phyloP scores from a whole-genome alignment of 2,797 vertebrate genomes.

The Rhinatrema bivittatum region DNA sequence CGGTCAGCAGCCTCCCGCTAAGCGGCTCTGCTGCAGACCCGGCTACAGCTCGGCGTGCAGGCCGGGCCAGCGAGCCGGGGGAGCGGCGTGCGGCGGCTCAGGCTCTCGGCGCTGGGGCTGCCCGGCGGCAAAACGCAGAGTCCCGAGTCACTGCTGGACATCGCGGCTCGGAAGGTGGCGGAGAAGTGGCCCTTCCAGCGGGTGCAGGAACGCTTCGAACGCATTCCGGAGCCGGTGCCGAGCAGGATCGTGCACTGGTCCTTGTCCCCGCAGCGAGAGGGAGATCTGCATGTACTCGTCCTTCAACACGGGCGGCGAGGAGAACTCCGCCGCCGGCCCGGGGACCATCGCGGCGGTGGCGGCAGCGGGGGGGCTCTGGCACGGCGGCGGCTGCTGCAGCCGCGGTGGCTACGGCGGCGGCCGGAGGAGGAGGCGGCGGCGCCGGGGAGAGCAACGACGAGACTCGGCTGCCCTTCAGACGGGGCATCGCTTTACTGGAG shows the following conservation, averaged over 20 bases:
- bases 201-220: constrained; percentile 90
- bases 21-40: constrained; percentile 90
- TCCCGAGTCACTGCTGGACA: constrained; percentile 86
- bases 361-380: constrained; percentile 10
- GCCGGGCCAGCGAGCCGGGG: constrained; percentile 72
- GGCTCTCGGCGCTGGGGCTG: constrained; percentile 59
- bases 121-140: constrained; percentile 69
- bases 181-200: constrained; percentile 95
- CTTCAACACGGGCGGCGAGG: constrained; percentile 79
- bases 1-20: constrained; percentile 84
- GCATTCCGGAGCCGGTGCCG: constrained; percentile 92
- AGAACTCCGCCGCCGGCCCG: constrained; percentile 45
- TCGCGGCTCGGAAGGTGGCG: constrained; percentile 84
- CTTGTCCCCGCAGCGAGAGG: constrained; percentile 85
- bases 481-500: constrained; percentile 84
- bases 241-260: constrained; percentile 94
- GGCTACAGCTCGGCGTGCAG: constrained; percentile 72
- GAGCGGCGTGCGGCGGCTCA: constrained; percentile 54
- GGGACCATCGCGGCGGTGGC: constrained; percentile 30
- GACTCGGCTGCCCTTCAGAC: constrained; percentile 82
- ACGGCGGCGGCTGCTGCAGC: constrained; percentile 16
- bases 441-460: constrained; percentile 71
- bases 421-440: no score
- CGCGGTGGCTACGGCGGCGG: constrained; percentile 17
- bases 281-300: constrained; percentile 97